Percentiles rank a stretch among this genome's conserved stretches.
Conservation (phyloP, 2,888 invertebrate species). For the Latrodectus hesperus region DNA sequence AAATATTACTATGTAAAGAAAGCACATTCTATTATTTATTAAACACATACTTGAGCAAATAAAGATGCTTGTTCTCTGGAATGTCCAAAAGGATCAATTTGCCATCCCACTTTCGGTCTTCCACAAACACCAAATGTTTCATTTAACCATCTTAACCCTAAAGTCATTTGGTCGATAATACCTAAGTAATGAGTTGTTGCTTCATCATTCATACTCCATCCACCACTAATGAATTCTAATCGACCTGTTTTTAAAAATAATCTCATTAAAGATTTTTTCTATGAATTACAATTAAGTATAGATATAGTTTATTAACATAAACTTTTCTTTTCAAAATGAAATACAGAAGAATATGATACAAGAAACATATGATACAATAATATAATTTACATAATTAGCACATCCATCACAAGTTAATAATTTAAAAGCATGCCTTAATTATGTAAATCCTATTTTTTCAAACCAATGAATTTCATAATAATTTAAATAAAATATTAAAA, state of each 20-base stretch:
- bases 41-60: slow-evolving; percentile 75
- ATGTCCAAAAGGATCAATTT: slow-evolving; percentile 91
- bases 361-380: too few species aligned
- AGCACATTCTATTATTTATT: not conserved
- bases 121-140: slow-evolving; percentile 84
- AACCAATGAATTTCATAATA: too few species aligned
- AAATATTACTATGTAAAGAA: not conserved
- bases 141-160: slow-evolving; percentile 80
- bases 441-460: too few species aligned
- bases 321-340: too few species aligned
- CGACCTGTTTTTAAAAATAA: slow-evolving; percentile 66
- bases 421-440: too few species aligned
- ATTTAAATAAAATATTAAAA: too few species aligned
- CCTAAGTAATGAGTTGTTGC: slow-evolving; percentile 83
- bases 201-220: slow-evolving; percentile 86
- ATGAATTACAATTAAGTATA: too few species aligned
- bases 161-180: slow-evolving; percentile 83
- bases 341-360: too few species aligned
- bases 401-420: too few species aligned
- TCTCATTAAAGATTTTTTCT: too few species aligned
- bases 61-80: slow-evolving; percentile 88
- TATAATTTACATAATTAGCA: too few species aligned
- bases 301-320: too few species aligned
- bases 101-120: slow-evolving; percentile 77
- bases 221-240: slow-evolving; percentile 80